These are phyloP conservation scores for Micromys minutus DNA, from an alignment of 2,113 vertebrate species.

Conservation along the genomic window DNA sequence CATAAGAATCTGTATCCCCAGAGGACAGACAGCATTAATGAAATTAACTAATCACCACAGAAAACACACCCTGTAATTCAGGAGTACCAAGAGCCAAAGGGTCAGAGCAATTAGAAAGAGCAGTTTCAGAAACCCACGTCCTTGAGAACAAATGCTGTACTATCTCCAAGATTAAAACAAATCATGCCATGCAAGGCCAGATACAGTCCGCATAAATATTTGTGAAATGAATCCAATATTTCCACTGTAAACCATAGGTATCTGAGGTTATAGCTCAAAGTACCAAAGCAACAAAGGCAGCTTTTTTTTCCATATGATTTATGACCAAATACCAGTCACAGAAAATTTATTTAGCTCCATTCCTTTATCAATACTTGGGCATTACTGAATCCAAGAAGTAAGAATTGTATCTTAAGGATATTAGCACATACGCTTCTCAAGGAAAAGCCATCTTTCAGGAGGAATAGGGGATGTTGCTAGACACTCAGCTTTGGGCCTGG, in stretches of 20 bases:
- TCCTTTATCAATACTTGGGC: slow-evolving; percentile 1
- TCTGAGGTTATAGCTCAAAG: slow-evolving; percentile 35
- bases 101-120: neutral
- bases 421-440: neutral
- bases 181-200: neutral
- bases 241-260: slow-evolving; percentile 22
- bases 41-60: slow-evolving; percentile 18
- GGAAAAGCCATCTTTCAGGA: slow-evolving; percentile 20
- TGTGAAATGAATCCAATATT: slow-evolving; percentile 53
- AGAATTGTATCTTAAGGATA: slow-evolving; percentile 28
- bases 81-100: slow-evolving; percentile 32
- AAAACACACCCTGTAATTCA: slow-evolving; percentile 47
- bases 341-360: slow-evolving; percentile 40
- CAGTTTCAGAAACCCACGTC: slow-evolving; percentile 41
- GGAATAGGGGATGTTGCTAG: neutral
- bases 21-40: neutral
- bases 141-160: neutral
- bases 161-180: slow-evolving; percentile 47
- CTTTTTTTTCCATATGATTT: slow-evolving; percentile 18
- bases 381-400: slow-evolving; percentile 40
- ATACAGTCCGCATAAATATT: slow-evolving; percentile 43
- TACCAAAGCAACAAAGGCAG: slow-evolving; percentile 52
- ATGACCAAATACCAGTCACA: slow-evolving; percentile 43
- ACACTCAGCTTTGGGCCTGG: neutral
- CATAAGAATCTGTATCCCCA: neutral